Percentiles rank a stretch among this genome's conserved stretches.
phyloP scores from a whole-genome alignment of 2,888 invertebrate species.

The Caenorhabditis afra region DNA sequence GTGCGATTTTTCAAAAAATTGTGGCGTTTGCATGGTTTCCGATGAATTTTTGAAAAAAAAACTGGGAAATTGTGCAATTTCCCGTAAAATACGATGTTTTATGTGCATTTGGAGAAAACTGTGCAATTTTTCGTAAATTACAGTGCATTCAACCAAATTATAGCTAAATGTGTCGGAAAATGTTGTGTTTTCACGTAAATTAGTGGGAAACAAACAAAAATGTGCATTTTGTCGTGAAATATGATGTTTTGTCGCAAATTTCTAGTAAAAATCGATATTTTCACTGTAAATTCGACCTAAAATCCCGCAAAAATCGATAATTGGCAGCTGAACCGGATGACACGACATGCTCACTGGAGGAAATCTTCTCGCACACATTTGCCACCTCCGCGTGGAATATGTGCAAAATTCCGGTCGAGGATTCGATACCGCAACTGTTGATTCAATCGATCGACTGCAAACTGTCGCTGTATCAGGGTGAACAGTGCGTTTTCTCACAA shows the following conservation, averaged over 20 bases:
- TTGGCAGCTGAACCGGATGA: not conserved
- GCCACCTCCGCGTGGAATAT: slow-evolving; percentile 62
- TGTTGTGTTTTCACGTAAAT: too few relatives aligned
- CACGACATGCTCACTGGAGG: slow-evolving; percentile 36
- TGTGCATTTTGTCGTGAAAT: too few relatives aligned
- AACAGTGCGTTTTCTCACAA: slow-evolving; percentile 63
- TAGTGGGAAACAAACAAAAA: not conserved
- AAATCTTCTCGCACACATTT: slow-evolving; percentile 60
- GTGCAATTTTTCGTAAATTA: not conserved
- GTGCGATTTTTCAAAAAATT: too few relatives aligned
- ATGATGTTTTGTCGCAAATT: too few relatives aligned
- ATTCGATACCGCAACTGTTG: slow-evolving; percentile 43
- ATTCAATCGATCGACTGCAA: slow-evolving; percentile 66
- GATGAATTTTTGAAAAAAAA: too few relatives aligned
- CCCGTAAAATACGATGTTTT: too few relatives aligned
- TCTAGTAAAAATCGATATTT: not conserved
- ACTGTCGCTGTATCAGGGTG: slow-evolving; percentile 60
- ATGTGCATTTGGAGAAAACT: too few relatives aligned
- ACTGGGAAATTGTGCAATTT: too few relatives aligned
- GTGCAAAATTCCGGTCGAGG: slow-evolving; percentile 48
- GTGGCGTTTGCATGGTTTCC: too few relatives aligned
- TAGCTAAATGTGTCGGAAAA: not conserved
- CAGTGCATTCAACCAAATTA: not conserved
- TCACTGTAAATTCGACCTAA: not conserved
- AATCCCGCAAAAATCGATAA: not conserved